A percentile compares a stretch with the other conserved stretches of the same genome.
Evolutionary conservation across 2,888 invertebrate species (phyloP).

Genomic region (Apodemia duryi): DNA sequence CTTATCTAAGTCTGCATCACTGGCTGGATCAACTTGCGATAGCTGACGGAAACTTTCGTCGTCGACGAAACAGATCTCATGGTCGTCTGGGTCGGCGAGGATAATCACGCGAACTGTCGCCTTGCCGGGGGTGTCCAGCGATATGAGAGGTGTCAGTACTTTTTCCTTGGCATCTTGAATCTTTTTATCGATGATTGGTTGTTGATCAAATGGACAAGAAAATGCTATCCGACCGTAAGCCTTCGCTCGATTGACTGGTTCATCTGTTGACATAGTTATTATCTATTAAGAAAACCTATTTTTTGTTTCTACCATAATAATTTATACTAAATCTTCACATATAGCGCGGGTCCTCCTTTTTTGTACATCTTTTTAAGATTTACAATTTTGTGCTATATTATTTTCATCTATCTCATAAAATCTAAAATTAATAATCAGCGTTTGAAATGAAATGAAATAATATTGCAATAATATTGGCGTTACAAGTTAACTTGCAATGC

Average conservation of each 20-base stretch:
- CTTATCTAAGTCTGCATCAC: constrained; percentile 87
- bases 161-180: constrained; percentile 85
- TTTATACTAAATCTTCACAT: no score
- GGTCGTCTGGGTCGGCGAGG: constrained; percentile 96
- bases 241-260: constrained; percentile 87
- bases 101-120: constrained; percentile 98
- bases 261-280: constrained; percentile 57
- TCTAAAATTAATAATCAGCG: no score
- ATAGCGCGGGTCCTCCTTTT: no score
- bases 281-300: not conserved
- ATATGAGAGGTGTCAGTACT: constrained; percentile 93
- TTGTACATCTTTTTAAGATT: not conserved
- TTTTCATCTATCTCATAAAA: no score
- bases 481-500: no score
- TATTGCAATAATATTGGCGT: no score
- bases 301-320: no score
- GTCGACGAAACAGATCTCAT: constrained; percentile 99
- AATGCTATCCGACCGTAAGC: constrained; percentile 98
- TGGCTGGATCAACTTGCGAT: constrained; percentile 91
- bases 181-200: constrained; percentile 86
- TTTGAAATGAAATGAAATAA: no score
- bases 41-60: constrained; percentile 95
- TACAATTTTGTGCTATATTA: no score
- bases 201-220: constrained; percentile 88
- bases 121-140: constrained; percentile 98